Percentiles rank a stretch among this genome's conserved stretches.
phyloP scores from a whole-genome alignment of 2,888 invertebrate species.

The Eumerus sabulonum region DNA sequence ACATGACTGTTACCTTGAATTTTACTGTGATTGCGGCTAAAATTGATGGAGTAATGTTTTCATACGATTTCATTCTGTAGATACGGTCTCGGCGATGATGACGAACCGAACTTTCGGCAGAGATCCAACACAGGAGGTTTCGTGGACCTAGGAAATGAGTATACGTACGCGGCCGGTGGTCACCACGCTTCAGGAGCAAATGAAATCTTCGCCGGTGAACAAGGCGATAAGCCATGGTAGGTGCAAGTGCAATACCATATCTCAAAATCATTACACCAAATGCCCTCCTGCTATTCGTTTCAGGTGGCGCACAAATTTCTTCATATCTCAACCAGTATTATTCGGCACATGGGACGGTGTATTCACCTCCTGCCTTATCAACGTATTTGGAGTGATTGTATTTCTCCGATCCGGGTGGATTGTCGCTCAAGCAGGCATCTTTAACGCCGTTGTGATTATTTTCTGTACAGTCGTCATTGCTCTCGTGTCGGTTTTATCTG shows the following conservation, averaged over 20 bases:
- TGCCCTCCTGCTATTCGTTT: conserved; percentile 22
- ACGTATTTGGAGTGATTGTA: conserved; percentile 99
- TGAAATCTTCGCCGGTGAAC: conserved; percentile 94
- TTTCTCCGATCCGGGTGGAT: conserved; percentile 98
- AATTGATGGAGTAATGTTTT: too few species aligned
- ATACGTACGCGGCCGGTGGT: conserved; percentile 88
- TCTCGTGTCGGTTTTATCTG: conserved; percentile 94
- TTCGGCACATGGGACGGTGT: conserved; percentile 98
- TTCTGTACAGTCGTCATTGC: conserved; percentile 93
- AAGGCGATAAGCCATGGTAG: conserved; percentile 82
- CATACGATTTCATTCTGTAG: too few species aligned
- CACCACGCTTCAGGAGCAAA: conserved; percentile 93
- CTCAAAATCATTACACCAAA: background rate
- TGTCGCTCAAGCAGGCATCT: conserved; percentile 92
- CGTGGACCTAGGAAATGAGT: conserved; percentile 87
- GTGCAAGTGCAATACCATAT: too few species aligned
- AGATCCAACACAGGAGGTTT: conserved; percentile 85
- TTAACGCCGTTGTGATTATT: conserved; percentile 89
- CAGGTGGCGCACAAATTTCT: conserved; percentile 98
- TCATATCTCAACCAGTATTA: conserved; percentile 95
- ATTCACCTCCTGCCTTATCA: conserved; percentile 97
- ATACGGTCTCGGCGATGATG: conserved; percentile 78
- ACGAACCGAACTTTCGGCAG: conserved; percentile 79
- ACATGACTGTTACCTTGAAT: too few species aligned
- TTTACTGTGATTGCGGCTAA: background rate